phyloP scores from a whole-genome alignment of 2,797 vertebrate genomes.

The Acanthopagrus latus region DNA sequence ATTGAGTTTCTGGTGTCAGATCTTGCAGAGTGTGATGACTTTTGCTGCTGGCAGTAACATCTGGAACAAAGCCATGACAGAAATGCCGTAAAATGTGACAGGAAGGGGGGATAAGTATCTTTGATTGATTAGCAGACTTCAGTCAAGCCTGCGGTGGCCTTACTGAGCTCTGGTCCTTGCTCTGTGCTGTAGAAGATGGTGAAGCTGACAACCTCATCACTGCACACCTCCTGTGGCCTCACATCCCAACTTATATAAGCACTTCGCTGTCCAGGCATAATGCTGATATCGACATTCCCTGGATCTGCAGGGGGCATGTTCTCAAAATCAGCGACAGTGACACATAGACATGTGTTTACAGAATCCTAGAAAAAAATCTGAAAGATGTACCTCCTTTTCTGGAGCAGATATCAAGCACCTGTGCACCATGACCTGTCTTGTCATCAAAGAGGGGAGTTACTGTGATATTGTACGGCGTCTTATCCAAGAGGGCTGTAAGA shows the following conservation, averaged over 20 bases:
- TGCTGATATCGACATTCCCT: slow-evolving; percentile 27
- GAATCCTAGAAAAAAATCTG: background rate
- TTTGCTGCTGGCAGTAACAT: slow-evolving; percentile 56
- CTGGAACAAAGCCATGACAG: slow-evolving; percentile 63
- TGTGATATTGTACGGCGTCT: slow-evolving; percentile 73
- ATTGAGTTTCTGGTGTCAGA: slow-evolving; percentile 70
- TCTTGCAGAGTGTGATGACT: slow-evolving; percentile 42
- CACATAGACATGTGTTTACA: background rate
- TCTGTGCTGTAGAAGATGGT: slow-evolving; percentile 61
- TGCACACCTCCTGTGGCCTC: slow-evolving; percentile 58
- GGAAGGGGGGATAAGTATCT: background rate
- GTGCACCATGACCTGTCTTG: slow-evolving; percentile 63
- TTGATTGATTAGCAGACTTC: background rate
- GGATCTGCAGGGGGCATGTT: slow-evolving; percentile 53
- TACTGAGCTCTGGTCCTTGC: slow-evolving; percentile 45
- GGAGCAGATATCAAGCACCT: slow-evolving; percentile 66
- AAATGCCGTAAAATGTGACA: background rate
- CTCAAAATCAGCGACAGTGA: background rate
- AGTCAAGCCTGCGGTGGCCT: slow-evolving; percentile 19
- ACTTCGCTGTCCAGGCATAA: slow-evolving; percentile 45
- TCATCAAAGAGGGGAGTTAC: slow-evolving; percentile 75
- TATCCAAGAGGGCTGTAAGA: slow-evolving; percentile 65
- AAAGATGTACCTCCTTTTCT: slow-evolving; percentile 63
- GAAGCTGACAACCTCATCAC: slow-evolving; percentile 64
- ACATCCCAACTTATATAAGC: slow-evolving; percentile 73